A percentile compares a stretch with the other conserved stretches of the same genome.
phyloP scores from a whole-genome alignment of 2,888 invertebrate species.

The Gymnosoma rotundatum region DNA sequence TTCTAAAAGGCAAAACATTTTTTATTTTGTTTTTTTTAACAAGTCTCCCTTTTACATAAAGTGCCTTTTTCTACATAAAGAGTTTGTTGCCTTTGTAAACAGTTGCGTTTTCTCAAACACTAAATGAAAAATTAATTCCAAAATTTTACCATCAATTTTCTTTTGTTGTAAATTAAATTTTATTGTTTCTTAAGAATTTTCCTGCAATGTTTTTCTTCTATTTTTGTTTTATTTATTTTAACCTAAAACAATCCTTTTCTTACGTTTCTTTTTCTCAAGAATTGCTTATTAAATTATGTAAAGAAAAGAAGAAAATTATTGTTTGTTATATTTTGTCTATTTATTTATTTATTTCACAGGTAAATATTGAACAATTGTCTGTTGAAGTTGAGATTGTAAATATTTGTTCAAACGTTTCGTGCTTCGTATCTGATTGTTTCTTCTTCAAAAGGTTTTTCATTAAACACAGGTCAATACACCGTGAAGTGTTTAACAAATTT shows the following conservation, averaged over 20 bases:
- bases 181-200: too few relatives aligned
- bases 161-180: not conserved
- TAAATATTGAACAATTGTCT: conserved; percentile 60
- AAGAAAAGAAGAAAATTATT: conserved; percentile 5
- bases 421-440: not conserved
- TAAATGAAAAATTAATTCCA: too few relatives aligned
- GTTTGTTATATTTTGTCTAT: conserved; percentile 32
- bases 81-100: too few relatives aligned
- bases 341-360: conserved; percentile 28
- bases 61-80: too few relatives aligned
- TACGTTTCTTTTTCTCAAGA: not conserved
- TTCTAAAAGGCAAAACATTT: too few relatives aligned
- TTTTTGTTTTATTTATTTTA: not conserved
- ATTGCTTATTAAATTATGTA: not conserved
- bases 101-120: too few relatives aligned
- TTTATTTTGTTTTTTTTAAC: too few relatives aligned
- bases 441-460: not conserved
- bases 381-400: conserved; percentile 25
- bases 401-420: not conserved
- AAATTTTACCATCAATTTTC: not conserved
- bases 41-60: too few relatives aligned
- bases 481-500: conserved; percentile 12
- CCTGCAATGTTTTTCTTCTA: not conserved
- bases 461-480: conserved; percentile 35
- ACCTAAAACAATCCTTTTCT: conserved; percentile 26